Evolutionary conservation across 1,140 invertebrate species (phyloP), one percentile per base, ranked within the genome.

Genomic region (Saccostrea glomerata): DNA sequence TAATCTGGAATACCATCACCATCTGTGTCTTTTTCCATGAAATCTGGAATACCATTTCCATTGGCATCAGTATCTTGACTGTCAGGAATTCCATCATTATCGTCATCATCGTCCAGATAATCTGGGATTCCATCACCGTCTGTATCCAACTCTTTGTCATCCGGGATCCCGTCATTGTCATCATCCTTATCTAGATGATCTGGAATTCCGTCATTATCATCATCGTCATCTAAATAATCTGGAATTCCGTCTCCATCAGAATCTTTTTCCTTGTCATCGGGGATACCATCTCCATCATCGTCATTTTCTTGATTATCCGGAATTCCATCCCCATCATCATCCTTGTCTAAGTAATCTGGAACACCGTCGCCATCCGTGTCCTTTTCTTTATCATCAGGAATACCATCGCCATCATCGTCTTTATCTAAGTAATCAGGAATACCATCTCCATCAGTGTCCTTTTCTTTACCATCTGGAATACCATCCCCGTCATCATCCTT

Each of bases 121-220:
- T 94, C 93, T 3, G 93, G 93, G 40, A 94, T 92, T 0, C 92
- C 93, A 87, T 94, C 93, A 20, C 93, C 92, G 87, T 94, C 93
- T 13, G 90, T 90, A 85, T 94, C 93, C 58, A 85, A 73, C 66
- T 93, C 92, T 63, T 90, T 85, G 70, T 90, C 84, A 86, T 94
- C 93, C n/a, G 90, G 92, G 15, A 92, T 92, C 40, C 93, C 92
- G 92, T 93, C 91, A 25, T 90, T 91, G 88, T 93, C 92, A 70
- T 87, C 84, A 88, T 94, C 92, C 13, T 89, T 87, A 89, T 94
- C 93, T 36, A 91, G 87, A 25, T 92, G 86, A 88, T 94, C 94
- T 40, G 93, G 94, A 77, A 94, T 93, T 17, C 94, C 94, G 90
- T 94, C 93, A 86, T 89, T 89, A 90, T 94, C 93, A 89, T 93